Conservation (phyloP, 1,140 invertebrate genomes). For the Hyles euphorbiae region DNA sequence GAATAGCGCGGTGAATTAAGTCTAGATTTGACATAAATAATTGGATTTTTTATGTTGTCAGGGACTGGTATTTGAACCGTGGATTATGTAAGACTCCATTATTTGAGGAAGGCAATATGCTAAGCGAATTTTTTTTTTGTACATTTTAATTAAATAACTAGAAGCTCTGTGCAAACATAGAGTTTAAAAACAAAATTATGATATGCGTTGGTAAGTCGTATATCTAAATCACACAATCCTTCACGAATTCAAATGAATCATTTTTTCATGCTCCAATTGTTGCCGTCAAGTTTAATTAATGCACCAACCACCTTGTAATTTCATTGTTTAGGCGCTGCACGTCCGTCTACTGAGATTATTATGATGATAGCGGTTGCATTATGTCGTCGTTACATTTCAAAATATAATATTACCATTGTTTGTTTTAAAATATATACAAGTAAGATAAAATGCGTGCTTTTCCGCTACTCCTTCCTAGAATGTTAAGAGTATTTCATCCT, state of each 20-base stretch:
- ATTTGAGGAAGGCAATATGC: too few relatives aligned
- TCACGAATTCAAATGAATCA: conserved; percentile 29
- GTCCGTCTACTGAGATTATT: conserved; percentile 26
- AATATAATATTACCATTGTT: conserved; percentile 26
- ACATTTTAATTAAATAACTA: not conserved
- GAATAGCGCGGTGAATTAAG: too few relatives aligned
- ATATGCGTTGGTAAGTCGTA: not conserved
- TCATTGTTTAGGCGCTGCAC: conserved; percentile 40
- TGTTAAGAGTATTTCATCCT: too few relatives aligned
- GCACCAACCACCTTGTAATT: conserved; percentile 39
- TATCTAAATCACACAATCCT: conserved; percentile 7
- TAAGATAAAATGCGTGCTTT: too few relatives aligned
- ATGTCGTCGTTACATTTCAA: conserved; percentile 35
- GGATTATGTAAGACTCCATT: too few relatives aligned
- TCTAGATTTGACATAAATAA: too few relatives aligned
- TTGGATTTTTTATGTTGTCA: too few relatives aligned
- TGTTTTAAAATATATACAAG: too few relatives aligned
- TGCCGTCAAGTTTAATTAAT: conserved; percentile 42
- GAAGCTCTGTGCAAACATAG: not conserved
- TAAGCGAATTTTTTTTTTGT: too few relatives aligned
- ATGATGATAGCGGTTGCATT: conserved; percentile 22
- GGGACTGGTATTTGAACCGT: too few relatives aligned
- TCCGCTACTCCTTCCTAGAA: too few relatives aligned
- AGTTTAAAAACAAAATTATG: not conserved
- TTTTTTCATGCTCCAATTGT: conserved; percentile 46